phyloP scores from a whole-genome alignment of 53 echinoderm and acorn worm species.

The Paracentrotus lividus region DNA sequence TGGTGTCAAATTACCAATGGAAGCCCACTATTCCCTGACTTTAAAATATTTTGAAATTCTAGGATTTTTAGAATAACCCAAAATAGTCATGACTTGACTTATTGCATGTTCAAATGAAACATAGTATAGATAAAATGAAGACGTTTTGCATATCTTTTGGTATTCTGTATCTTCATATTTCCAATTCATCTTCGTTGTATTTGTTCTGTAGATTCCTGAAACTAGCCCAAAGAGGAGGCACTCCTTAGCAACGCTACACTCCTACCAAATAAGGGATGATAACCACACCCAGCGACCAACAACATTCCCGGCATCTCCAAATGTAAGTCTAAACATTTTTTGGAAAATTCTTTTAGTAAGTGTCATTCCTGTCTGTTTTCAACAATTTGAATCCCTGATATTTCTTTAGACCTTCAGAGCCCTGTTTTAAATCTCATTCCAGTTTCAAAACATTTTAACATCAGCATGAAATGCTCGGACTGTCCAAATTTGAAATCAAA shows the following conservation, averaged over 20 bases:
- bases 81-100: background rate
- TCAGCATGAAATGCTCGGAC: no score
- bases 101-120: no score
- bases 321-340: conserved; percentile 5
- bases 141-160: no score
- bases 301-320: conserved; percentile 38
- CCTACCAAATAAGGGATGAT: conserved; percentile 49
- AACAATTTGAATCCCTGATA: background rate
- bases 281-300: conserved; percentile 9
- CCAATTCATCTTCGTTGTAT: background rate
- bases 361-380: background rate
- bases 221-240: conserved; percentile 63
- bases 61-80: no score
- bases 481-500: no score
- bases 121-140: no score
- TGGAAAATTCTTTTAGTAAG: background rate
- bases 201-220: conserved; percentile 40
- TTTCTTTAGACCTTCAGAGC: background rate
- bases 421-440: background rate
- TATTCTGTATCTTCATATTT: background rate
- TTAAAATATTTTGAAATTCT: no score
- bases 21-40: no score
- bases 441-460: no score
- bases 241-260: conserved; percentile 77
- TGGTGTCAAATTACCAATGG: no score